These are phyloP conservation scores for Syrista parreyssii DNA, from an alignment of 2,888 invertebrate genomes.

Conservation along the genomic window DNA sequence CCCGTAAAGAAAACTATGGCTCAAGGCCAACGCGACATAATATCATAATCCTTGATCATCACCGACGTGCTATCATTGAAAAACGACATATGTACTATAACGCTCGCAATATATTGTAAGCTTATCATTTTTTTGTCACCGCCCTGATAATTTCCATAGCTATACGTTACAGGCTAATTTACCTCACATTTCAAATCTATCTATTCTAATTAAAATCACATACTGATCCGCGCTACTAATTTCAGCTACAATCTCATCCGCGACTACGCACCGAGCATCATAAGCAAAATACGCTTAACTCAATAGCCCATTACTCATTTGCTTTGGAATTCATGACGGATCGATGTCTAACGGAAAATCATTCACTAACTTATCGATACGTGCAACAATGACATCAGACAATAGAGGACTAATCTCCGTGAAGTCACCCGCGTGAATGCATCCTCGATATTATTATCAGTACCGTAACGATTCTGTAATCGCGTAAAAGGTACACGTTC, in stretches of 20 bases:
- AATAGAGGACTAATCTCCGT: not conserved
- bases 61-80: too few species aligned
- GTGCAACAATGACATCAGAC: not conserved
- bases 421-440: not conserved
- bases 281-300: not conserved
- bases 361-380: not conserved
- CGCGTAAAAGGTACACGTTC: not conserved
- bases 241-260: not conserved
- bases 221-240: not conserved
- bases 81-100: too few species aligned
- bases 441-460: not conserved
- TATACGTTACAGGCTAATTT: not conserved
- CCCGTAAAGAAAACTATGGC: not conserved
- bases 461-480: not conserved
- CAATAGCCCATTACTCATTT: not conserved
- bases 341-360: not conserved
- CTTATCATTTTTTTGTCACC: too few species aligned
- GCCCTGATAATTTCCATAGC: not conserved
- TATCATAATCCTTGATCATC: not conserved
- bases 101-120: too few species aligned
- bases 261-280: not conserved
- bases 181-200: not conserved
- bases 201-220: not conserved
- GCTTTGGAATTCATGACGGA: not conserved
- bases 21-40: not conserved